Evolutionary conservation across 2,113 vertebrate genomes (phyloP).

Genomic region (Stegastes partitus): DNA sequence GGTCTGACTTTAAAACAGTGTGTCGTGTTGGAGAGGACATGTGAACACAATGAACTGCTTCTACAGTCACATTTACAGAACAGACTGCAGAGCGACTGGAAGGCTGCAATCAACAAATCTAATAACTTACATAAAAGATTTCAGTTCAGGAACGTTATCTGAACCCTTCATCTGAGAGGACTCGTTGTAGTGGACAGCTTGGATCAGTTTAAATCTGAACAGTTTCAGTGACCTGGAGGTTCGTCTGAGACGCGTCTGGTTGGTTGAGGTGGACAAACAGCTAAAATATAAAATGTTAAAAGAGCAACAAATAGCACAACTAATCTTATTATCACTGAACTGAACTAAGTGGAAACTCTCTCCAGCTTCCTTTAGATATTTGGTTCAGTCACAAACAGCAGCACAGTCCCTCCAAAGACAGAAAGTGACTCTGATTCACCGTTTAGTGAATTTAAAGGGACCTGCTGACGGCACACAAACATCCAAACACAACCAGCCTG

Average conservation of each 20-base stretch:
- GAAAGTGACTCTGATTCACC: not conserved
- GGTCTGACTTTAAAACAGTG: too few relatives aligned
- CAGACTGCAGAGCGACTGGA: constrained; percentile 5
- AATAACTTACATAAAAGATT: not conserved
- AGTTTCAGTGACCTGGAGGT: not conserved
- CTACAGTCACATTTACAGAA: not conserved
- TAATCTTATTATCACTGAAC: too few relatives aligned
- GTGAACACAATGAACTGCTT: not conserved
- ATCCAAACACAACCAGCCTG: too few relatives aligned
- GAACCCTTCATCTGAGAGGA: not conserved
- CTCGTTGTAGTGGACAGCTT: not conserved
- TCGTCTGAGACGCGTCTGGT: not conserved
- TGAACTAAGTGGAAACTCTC: too few relatives aligned
- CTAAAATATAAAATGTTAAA: too few relatives aligned
- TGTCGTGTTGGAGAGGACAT: constrained; percentile 3
- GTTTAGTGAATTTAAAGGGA: not conserved
- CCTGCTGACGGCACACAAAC: too few relatives aligned
- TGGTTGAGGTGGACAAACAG: too few relatives aligned
- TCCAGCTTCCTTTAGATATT: too few relatives aligned
- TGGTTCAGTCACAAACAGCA: too few relatives aligned
- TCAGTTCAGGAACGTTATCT: not conserved
- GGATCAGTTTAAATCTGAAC: not conserved
- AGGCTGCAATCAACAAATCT: not conserved
- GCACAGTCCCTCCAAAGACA: not conserved
- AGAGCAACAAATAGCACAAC: too few relatives aligned